Base-by-base conservation (phyloP, 2,797 vertebrate genomes). In the Notolepis coatsorum region DNA sequence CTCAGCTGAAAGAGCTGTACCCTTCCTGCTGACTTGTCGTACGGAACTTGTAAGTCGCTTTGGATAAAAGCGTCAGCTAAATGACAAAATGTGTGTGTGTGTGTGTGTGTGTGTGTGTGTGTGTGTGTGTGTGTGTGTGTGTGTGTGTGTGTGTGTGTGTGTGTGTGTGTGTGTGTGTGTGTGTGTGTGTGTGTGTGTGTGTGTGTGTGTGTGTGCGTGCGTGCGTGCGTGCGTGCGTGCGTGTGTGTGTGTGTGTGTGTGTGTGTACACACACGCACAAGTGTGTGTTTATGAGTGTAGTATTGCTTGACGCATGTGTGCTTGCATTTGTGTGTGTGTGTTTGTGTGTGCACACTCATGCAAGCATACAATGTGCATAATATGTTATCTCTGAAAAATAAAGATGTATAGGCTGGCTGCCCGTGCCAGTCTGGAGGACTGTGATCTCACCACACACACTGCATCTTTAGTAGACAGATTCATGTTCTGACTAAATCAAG, bases 401-500 rank as follows among this genome's bases (percentile, higher is more conserved):
- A 50, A 74, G 65, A 77, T 70, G 31, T 77, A 70, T 57, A 65
- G 75, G 51, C 48, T 77, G 75, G 45, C 45, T 73, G 52, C 79
- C 50, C 56, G 48, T 68, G 46, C 73, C 75, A 70, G 59, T 75
- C 61, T 68, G 61, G 37, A 69, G 66, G 53, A 59, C 41, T 71
- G 52, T 62, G 65, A 79, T 71, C 77, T 71, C 74, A 61, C 56
- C 61, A 73, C 62, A 67, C 52, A 35, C 58, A 68, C 65, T 39
- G 54, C 55, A 45, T 6, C 47, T 43, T 65, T 31, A 62, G 55
- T 43, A 78, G 63, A 68, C 61, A 71, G 68, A 77, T 65, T 81
- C 47, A 70, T 68, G 81, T 65, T 61, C 67, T 23, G 50, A 76
- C 73, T n/a, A 75, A 80, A 82, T 83, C 81, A 77, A 61, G 72